Evolutionary conservation across 1,140 invertebrate genomes (phyloP).

Genomic region (Ostrea denselamellosa): DNA sequence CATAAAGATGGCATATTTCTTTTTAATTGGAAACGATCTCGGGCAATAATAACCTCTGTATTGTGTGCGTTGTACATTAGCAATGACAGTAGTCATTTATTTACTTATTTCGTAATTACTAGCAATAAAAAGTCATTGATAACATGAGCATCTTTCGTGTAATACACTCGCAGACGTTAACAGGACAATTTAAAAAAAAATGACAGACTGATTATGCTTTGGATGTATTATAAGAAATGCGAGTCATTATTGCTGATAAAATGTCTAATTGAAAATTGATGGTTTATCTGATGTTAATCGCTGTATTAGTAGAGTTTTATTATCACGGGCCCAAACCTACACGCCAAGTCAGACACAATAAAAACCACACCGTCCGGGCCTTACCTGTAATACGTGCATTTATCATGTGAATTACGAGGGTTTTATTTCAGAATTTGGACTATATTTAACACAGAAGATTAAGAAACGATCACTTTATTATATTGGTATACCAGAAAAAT

Average conservation of each 20-base stretch:
- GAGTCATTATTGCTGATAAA: not conserved
- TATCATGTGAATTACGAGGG: not conserved
- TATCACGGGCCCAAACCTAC: not conserved
- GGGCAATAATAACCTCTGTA: too few species aligned
- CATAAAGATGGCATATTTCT: not conserved
- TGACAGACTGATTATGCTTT: not conserved
- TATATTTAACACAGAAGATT: slow-evolving; percentile 15
- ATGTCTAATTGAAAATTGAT: slow-evolving; percentile 1
- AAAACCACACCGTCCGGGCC: not conserved
- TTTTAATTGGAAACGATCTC: too few species aligned
- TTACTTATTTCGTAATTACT: too few species aligned
- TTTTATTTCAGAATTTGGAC: not conserved
- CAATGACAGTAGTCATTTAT: too few species aligned
- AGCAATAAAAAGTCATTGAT: too few species aligned
- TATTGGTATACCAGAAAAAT: slow-evolving; percentile 23
- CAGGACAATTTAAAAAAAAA: not conserved
- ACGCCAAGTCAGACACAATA: not conserved
- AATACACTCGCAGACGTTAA: not conserved
- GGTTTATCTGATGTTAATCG: not conserved
- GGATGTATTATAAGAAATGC: not conserved
- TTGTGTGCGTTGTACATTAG: too few species aligned
- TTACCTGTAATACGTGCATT: not conserved
- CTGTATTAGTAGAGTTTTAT: not conserved
- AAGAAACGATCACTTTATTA: not conserved
- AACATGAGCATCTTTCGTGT: not conserved